A percentile compares a stretch with the other conserved stretches of the same genome.
These are phyloP conservation scores for Lycopodina hypogea DNA, from an alignment of 37 sponge, comb jelly and placozoan genomes.

Conservation along the genomic window DNA sequence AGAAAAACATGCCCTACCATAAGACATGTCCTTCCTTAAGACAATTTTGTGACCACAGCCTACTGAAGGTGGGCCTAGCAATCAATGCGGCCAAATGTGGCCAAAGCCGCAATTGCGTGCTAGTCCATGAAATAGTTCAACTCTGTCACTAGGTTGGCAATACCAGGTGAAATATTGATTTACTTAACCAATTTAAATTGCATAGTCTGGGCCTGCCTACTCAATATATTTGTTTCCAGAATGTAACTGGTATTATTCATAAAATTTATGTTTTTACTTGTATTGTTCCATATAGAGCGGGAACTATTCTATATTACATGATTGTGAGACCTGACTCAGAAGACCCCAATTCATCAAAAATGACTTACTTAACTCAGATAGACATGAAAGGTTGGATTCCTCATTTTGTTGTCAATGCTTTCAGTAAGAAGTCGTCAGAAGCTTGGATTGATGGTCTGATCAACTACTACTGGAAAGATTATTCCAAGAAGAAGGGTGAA, in stretches of 20 bases:
- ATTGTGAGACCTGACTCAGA: constrained; percentile 58
- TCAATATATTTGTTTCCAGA: not conserved
- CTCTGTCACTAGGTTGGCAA: no score
- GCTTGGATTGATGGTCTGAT: constrained; percentile 33
- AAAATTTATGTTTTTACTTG: no score
- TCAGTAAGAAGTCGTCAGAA: constrained; percentile 20
- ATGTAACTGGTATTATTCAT: not conserved
- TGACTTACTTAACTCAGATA: constrained; percentile 56
- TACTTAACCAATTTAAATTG: no score
- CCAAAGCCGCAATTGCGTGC: no score
- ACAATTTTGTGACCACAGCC: no score
- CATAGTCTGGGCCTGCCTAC: not conserved
- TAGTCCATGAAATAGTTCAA: no score
- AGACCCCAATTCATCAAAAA: constrained; percentile 42
- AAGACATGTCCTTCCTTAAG: no score
- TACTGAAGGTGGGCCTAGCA: no score
- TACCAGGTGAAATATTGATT: no score
- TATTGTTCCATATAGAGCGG: constrained; percentile 55
- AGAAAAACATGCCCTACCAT: no score
- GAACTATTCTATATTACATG: constrained; percentile 54
- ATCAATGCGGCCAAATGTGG: no score
- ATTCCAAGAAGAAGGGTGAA: constrained; percentile 1
- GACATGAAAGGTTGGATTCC: constrained; percentile 77
- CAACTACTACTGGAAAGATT: constrained; percentile 20
- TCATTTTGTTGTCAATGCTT: constrained; percentile 39